Base-by-base conservation (phyloP, 53 echinoderm and acorn worm species). In the Patiria pectinifera region DNA sequence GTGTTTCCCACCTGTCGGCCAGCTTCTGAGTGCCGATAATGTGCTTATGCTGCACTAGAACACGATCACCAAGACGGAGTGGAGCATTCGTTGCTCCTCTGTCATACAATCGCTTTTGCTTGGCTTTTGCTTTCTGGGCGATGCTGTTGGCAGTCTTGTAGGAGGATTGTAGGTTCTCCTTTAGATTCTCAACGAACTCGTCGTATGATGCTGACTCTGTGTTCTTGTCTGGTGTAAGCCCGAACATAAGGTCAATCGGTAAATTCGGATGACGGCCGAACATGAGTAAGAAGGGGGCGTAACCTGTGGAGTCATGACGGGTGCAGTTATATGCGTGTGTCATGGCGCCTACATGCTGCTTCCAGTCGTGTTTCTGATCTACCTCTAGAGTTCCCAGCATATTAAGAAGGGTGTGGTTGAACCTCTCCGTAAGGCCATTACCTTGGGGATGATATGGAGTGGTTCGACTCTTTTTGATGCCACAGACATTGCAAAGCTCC, bases 1-100 rank as follows among this genome's bases (percentile, higher is more conserved):
- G 43, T 6, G 91, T 62, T 22, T 91, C 82, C 82, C 91, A 91
- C 44, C 80, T 80, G 46, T 91, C 81, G 18, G 91, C 91, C 5
- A 91, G 81, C 82, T n/a, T n/a, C n/a, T n/a, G n/a, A n/a, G n/a
- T n/a, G n/a, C n/a, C n/a, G n/a, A n/a, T n/a, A n/a, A n/a, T n/a
- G n/a, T n/a, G n/a, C n/a, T n/a, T n/a, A n/a, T n/a, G n/a, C n/a
- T n/a, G n/a, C n/a, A n/a, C n/a, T 91, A 87, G 76, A 13, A 87
- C 87, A 23, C 76, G 44, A 48, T 87, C 87, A 12, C 87, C 87
- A 48, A 15, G 47, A 48, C 8, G 22, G 23, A 75, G 87, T 7
- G 87, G 87, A 6, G 71, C 87, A 3, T 45, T 14, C 4, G 47
- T 7, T 11, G 75, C 21, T 6, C 76, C 7, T 21, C 74, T 74